Percentiles rank a stretch among this genome's conserved stretches.
Conservation (phyloP, 2,797 vertebrate genomes). For the Natrix natrix region DNA sequence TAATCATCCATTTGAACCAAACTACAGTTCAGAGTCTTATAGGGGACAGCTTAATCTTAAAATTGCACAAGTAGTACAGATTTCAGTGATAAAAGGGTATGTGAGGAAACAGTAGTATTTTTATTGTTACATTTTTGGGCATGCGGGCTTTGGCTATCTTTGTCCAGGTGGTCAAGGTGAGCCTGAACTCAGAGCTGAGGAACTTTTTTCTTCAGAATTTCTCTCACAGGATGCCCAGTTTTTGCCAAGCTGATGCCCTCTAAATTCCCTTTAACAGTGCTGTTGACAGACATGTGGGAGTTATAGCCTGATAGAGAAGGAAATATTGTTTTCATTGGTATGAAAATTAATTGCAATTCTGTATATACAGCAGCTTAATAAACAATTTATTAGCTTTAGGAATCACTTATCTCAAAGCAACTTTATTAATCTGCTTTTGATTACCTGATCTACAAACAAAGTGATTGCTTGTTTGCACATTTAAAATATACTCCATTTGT, state of each 20-base stretch:
- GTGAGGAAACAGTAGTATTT: background rate
- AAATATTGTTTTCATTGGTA: background rate
- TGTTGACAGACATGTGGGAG: background rate
- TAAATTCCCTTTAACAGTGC: background rate
- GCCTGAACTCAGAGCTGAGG: background rate
- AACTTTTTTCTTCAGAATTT: background rate
- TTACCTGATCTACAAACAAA: background rate
- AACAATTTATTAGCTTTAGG: background rate
- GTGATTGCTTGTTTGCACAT: background rate
- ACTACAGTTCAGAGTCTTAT: background rate
- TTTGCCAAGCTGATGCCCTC: background rate
- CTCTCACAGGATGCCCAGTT: background rate
- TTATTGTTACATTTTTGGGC: background rate
- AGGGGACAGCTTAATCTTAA: background rate
- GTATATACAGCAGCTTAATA: background rate
- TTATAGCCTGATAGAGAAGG: background rate
- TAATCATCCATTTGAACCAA: conserved; percentile 1
- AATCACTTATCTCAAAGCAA: background rate
- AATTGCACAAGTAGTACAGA: background rate
- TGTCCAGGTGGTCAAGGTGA: background rate
- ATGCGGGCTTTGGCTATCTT: background rate
- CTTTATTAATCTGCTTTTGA: background rate
- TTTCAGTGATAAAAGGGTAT: background rate
- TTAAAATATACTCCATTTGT: background rate
- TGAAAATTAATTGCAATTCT: background rate